Evolutionary conservation across 2,888 invertebrate species (phyloP).

Genomic region (Diplazon laetatorius): DNA sequence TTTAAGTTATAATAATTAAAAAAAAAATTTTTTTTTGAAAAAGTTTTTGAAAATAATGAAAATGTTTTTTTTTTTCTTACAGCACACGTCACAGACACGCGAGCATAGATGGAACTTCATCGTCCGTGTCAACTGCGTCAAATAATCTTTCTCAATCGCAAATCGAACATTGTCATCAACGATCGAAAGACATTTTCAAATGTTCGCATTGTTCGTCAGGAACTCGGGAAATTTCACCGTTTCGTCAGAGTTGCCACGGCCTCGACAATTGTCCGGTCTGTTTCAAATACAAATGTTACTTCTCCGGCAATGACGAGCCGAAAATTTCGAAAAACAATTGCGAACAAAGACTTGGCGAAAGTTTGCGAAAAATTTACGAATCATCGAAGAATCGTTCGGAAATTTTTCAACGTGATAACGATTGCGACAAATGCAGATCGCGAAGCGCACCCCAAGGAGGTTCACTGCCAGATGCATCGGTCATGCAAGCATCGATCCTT

Average conservation of each 20-base stretch:
- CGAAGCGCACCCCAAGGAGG: conserved; percentile 64
- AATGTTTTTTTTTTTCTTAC: conserved; percentile 55
- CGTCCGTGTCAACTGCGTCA: conserved; percentile 49
- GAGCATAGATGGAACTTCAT: conserved; percentile 55
- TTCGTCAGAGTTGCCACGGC: conserved; percentile 66
- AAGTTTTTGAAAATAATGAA: too few species aligned
- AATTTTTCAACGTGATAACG: conserved; percentile 53
- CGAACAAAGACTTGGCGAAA: conserved; percentile 31
- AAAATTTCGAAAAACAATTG: conserved; percentile 2
- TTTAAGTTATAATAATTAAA: too few species aligned
- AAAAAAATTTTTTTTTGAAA: too few species aligned
- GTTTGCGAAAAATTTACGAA: conserved; percentile 51
- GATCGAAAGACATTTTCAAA: conserved; percentile 45
- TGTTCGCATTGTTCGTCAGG: conserved; percentile 13
- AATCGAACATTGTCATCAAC: conserved; percentile 68
- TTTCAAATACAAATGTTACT: conserved; percentile 77
- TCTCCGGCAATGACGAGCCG: conserved; percentile 66
- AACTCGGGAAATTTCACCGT: conserved; percentile 51
- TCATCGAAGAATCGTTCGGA: conserved; percentile 41
- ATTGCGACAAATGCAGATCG: conserved; percentile 56
- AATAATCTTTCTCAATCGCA: conserved; percentile 59
- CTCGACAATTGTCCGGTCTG: conserved; percentile 77
- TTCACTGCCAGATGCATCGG: conserved; percentile 63
- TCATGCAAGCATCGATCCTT: conserved; percentile 62
- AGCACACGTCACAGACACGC: conserved; percentile 47